Base-by-base conservation (phyloP, 1,140 invertebrate species). In the Lepidurus packardi region DNA sequence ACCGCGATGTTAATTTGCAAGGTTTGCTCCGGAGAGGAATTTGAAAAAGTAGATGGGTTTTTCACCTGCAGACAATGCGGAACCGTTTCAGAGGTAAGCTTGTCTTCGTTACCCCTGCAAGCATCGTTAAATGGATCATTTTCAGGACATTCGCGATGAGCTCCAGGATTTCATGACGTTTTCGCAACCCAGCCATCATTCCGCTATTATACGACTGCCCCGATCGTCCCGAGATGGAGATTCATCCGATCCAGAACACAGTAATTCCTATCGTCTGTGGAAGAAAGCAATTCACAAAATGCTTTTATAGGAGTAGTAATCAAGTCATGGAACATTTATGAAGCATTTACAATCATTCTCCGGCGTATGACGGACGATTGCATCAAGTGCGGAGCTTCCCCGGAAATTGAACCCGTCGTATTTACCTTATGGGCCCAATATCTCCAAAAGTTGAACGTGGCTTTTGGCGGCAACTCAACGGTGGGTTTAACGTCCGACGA, bases 111-210 rank as follows among this genome's bases (percentile, higher is more conserved):
- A 47, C 16, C 3, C 8, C 16, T 65, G 1, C 13, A 11, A 65
- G 6, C 53, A 65, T 65, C 0, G 21, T 13, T 65, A n/a, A 13
- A 82, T 81, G 83, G 44, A 24, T 41, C 76, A 76, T 76, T 41
- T 79, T 24, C 10, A 47, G 53, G 53, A 65, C 21, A 65, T 65
- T 21, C 53, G 53, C 53, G 53, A 65, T 65, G 53, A 65, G 13
- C 13, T 65, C 16, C 16, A n/a, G 53, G 53, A 65, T 65, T 65
- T 65, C 53, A 65, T 65, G 53, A 65, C 53, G 21, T 65, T 65
- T 16, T 65, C 53, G 9, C 53, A 65, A 65, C 53, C 53, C 6
- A 65, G 53, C 53, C 53, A 65, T n/a, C 53, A 21, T 21, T 65
- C 53, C 6, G 53, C 53, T 65, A 65, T 16, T 65, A 16, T 65